These are phyloP conservation scores for Drosophila anomelani DNA, from an alignment of 2,888 invertebrate genomes.

Conservation along the genomic window DNA sequence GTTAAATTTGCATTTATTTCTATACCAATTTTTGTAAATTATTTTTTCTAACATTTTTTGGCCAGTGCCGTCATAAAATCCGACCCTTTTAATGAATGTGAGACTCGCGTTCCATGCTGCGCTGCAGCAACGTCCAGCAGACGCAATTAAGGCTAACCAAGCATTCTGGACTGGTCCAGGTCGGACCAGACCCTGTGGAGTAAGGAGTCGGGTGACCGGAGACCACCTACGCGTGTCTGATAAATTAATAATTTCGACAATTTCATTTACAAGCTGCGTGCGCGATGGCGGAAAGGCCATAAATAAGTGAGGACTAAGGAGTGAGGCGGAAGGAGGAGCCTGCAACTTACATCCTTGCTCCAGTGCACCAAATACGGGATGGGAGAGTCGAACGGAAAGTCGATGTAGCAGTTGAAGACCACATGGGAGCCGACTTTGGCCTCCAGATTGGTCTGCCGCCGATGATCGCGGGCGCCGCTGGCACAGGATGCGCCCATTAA, in stretches of 20 bases:
- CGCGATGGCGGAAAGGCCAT: constrained; percentile 44
- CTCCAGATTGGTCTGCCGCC: constrained; percentile 82
- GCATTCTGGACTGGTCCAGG: constrained; percentile 38
- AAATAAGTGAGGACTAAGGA: constrained; percentile 33
- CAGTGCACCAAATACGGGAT: constrained; percentile 95
- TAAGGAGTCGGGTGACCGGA: constrained; percentile 1
- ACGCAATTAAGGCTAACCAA: constrained; percentile 76
- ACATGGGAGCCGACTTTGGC: constrained; percentile 85
- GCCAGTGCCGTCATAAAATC: constrained; percentile 34
- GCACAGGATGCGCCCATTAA: constrained; percentile 84
- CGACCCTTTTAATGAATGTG: constrained; percentile 77
- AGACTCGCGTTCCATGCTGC: constrained; percentile 53
- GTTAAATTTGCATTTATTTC: no score
- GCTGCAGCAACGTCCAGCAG: constrained; percentile 31
- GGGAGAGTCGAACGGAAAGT: constrained; percentile 93
- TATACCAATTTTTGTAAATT: no score
- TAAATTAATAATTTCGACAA: constrained; percentile 74
- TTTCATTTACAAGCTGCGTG: constrained; percentile 62
- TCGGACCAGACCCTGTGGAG: neutral
- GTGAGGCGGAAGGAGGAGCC: neutral
- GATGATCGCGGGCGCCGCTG: constrained; percentile 77
- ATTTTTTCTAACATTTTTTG: neutral
- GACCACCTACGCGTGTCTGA: constrained; percentile 46
- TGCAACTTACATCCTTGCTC: constrained; percentile 93
- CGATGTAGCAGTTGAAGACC: constrained; percentile 86